A percentile compares a stretch with the other conserved stretches of the same genome.
Evolutionary conservation across 2,888 invertebrate genomes (phyloP).

Genomic region (Tipula unca): DNA sequence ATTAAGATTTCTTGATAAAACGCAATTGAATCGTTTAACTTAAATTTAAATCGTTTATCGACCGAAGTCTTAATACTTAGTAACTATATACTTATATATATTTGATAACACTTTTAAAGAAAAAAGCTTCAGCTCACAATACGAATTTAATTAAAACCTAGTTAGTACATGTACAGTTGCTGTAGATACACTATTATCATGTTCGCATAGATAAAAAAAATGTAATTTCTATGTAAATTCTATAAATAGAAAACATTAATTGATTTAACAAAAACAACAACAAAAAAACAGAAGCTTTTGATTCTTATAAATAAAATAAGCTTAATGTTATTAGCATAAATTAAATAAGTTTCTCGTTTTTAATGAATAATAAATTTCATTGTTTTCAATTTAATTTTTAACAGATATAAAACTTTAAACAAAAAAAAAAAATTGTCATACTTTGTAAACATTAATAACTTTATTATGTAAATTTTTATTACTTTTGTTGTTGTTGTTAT

Average conservation of each 20-base stretch:
- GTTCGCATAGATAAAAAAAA: background rate
- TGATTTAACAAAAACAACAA: background rate
- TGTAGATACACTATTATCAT: background rate
- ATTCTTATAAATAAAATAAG: background rate
- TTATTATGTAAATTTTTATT: constrained; percentile 8
- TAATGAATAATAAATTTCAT: constrained; percentile 8
- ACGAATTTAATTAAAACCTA: background rate
- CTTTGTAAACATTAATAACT: constrained; percentile 8
- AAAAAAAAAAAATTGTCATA: background rate
- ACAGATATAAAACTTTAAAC: background rate
- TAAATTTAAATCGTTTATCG: background rate
- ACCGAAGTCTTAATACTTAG: no score
- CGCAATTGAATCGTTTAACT: background rate
- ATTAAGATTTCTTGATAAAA: no score
- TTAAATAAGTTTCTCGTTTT: background rate
- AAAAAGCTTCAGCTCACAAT: no score
- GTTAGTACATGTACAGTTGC: background rate
- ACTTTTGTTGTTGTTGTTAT: background rate
- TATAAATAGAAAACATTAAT: background rate
- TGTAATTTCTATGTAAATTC: background rate
- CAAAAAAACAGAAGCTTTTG: background rate
- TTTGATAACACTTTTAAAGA: no score
- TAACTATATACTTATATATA: no score
- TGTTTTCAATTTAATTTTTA: background rate
- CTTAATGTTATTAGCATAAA: background rate